Evolutionary conservation across 2,888 invertebrate genomes (phyloP).

Genomic region (Pseudolycoriella hygida): DNA sequence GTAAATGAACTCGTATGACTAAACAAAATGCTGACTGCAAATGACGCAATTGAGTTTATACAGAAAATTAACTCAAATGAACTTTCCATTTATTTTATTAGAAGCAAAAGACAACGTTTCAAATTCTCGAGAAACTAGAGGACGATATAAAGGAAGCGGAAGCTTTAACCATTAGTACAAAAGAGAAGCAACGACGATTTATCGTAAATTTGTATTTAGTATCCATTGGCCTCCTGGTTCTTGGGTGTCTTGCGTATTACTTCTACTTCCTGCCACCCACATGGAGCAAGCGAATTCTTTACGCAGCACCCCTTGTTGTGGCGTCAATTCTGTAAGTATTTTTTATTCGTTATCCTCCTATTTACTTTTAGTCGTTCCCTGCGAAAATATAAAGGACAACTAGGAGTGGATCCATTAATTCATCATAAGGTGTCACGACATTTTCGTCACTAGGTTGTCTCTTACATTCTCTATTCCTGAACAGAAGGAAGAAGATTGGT

Average conservation of each 20-base stretch:
- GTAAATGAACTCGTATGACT: no score
- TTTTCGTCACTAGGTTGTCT: no score
- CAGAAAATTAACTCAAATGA: no score
- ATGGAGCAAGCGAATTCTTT: constrained; percentile 53
- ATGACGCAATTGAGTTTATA: no score
- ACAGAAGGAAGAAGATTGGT: no score
- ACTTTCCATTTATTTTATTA: constrained; percentile 11
- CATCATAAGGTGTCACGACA: no score
- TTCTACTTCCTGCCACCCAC: constrained; percentile 64
- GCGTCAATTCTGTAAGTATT: constrained; percentile 69
- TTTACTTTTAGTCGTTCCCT: no score
- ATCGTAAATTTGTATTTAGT: constrained; percentile 58
- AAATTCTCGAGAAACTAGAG: constrained; percentile 51
- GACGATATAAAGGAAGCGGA: constrained; percentile 66
- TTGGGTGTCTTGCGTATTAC: constrained; percentile 56
- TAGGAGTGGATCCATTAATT: no score
- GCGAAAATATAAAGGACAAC: no score
- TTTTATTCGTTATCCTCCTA: constrained; percentile 7
- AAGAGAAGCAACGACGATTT: constrained; percentile 62
- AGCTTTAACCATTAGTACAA: constrained; percentile 59
- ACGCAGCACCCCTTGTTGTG: constrained; percentile 58
- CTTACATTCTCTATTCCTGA: no score
- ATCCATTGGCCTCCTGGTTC: constrained; percentile 49
- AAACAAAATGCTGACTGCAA: no score
- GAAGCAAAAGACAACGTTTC: constrained; percentile 33